Percentiles rank a stretch among this genome's conserved stretches.
Evolutionary conservation across 2,113 vertebrate species (phyloP).

Genomic region (Oenanthe oenanthe): DNA sequence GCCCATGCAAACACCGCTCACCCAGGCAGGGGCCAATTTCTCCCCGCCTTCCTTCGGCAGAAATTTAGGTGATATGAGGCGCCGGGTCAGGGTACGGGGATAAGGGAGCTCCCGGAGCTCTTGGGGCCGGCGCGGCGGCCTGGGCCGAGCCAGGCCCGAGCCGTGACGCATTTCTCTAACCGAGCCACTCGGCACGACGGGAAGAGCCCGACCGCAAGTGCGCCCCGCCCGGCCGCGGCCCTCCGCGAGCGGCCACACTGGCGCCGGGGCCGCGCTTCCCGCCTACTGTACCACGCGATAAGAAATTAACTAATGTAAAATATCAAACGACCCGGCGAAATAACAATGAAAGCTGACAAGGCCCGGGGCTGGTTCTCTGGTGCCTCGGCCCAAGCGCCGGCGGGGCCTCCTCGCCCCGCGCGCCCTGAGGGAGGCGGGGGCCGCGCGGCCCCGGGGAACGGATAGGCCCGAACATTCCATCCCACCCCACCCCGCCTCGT

Average conservation of each 20-base stretch:
- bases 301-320: not conserved
- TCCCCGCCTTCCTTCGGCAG: fast-evolving
- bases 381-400: not conserved
- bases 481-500: not conserved
- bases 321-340: too few species aligned
- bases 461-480: not conserved
- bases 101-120: fast-evolving
- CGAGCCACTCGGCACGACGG: not conserved
- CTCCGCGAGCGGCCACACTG: not conserved
- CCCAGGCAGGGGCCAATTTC: fast-evolving
- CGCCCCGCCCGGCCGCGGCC: slow-evolving; percentile 42
- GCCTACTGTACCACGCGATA: not conserved
- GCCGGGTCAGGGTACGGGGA: too few species aligned
- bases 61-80: not conserved
- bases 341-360: not conserved
- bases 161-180: slow-evolving; percentile 40
- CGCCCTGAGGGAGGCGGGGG: not conserved
- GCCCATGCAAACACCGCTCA: fast-evolving
- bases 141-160: not conserved
- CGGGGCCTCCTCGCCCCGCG: not conserved
- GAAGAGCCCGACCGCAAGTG: not conserved
- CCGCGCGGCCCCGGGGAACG: not conserved
- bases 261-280: not conserved
- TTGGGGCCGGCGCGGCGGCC: not conserved
- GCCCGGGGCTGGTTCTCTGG: too few species aligned